Evolutionary conservation across 2,888 invertebrate genomes (phyloP).

Genomic region (Luffia ferchaultella): DNA sequence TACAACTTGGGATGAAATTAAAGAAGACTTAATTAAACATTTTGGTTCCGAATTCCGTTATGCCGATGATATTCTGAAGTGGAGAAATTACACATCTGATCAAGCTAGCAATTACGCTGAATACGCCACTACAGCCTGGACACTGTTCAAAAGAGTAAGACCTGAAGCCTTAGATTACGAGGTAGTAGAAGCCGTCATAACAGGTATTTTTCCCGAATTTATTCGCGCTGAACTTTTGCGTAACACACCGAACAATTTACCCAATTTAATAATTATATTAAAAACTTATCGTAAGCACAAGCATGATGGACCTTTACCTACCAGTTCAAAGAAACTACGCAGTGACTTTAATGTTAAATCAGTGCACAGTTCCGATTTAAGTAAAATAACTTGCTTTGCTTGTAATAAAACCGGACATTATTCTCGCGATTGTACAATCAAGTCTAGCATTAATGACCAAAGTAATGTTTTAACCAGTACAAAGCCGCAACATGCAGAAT

Average conservation of each 20-base stretch:
- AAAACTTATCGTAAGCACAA: not conserved
- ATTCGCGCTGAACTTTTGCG: slow-evolving; percentile 7
- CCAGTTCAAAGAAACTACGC: not conserved
- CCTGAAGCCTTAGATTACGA: slow-evolving; percentile 1
- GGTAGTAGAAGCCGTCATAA: slow-evolving; percentile 7
- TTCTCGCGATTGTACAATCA: not conserved
- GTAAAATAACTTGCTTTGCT: not conserved
- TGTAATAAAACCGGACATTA: not conserved
- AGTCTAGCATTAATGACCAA: not conserved
- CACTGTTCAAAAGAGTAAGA: slow-evolving; percentile 12
- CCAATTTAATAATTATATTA: not conserved
- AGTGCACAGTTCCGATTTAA: not conserved
- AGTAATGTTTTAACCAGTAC: not conserved
- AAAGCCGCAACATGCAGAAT: not conserved
- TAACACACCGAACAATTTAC: not conserved
- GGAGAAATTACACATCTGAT: slow-evolving; percentile 12
- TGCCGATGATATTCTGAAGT: slow-evolving; percentile 10
- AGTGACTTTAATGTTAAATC: not conserved
- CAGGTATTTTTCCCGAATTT: slow-evolving; percentile 10
- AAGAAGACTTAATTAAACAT: slow-evolving; percentile 5
- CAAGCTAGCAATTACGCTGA: slow-evolving; percentile 13
- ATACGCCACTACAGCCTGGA: slow-evolving; percentile 13
- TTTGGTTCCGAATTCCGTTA: slow-evolving; percentile 14
- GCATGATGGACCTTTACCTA: not conserved
- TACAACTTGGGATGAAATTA: not conserved